A percentile compares a stretch with the other conserved stretches of the same genome.
phyloP scores from a whole-genome alignment of 2,113 vertebrate genomes.

The Alligator sinensis region DNA sequence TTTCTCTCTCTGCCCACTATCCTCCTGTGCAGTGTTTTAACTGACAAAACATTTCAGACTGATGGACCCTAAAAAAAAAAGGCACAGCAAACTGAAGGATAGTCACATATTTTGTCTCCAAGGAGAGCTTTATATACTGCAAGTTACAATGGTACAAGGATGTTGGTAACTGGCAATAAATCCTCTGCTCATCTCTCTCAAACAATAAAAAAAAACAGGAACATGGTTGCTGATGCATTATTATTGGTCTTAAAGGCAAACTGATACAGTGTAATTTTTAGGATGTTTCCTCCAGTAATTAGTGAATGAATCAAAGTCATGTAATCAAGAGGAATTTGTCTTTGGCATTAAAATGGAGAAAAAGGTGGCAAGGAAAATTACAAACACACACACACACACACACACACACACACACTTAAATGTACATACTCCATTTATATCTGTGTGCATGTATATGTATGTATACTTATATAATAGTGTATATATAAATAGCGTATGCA shows the following conservation, averaged over 20 bases:
- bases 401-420: no score
- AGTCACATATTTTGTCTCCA: slow-evolving; percentile 57
- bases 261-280: neutral
- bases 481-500: no score
- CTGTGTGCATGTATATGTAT: no score
- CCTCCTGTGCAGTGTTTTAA: slow-evolving; percentile 21
- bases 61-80: slow-evolving; percentile 42
- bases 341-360: no score
- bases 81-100: slow-evolving; percentile 52
- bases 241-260: neutral
- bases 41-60: slow-evolving; percentile 47
- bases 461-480: no score
- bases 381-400: no score
- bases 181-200: slow-evolving; percentile 23
- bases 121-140: slow-evolving; percentile 55
- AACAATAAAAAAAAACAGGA: neutral
- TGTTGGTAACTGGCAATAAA: slow-evolving; percentile 63
- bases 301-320: no score
- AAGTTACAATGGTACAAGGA: slow-evolving; percentile 65
- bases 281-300: no score
- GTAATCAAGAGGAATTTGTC: no score
- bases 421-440: no score
- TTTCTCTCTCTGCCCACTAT: no score
- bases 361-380: no score
- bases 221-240: slow-evolving; percentile 19